A percentile compares a stretch with the other conserved stretches of the same genome.
Evolutionary conservation across 2,797 vertebrate genomes (phyloP).

Genomic region (Enteromius unitaeniatus): DNA sequence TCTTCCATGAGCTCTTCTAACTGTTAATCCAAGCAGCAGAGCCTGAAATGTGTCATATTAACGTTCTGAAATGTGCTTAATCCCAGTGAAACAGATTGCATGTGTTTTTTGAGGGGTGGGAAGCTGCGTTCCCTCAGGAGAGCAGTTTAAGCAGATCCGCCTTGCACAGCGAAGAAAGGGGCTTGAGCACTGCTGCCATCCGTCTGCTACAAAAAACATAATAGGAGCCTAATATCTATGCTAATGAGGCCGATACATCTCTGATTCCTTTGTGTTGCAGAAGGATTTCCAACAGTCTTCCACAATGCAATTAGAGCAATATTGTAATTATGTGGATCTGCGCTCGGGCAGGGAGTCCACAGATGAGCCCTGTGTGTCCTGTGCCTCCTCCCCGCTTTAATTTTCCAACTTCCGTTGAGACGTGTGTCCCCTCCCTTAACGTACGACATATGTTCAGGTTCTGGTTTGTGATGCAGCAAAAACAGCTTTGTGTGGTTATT

Average conservation of each 20-base stretch:
- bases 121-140: conserved; percentile 42
- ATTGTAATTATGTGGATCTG: conserved; percentile 72
- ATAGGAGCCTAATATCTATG: conserved; percentile 73
- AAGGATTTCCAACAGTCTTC: conserved; percentile 68
- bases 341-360: conserved; percentile 49
- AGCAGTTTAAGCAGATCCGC: conserved; percentile 57
- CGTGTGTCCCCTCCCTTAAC: conserved; percentile 26
- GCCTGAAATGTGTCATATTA: conserved; percentile 48
- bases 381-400: conserved; percentile 15
- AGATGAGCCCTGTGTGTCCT: conserved; percentile 51
- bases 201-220: conserved; percentile 59
- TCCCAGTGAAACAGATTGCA: conserved; percentile 33
- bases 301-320: conserved; percentile 71
- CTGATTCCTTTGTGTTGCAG: conserved; percentile 78
- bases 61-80: conserved; percentile 35
- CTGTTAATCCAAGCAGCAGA: conserved; percentile 47
- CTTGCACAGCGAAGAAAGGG: conserved; percentile 55
- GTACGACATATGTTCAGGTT: conserved; percentile 32
- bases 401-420: conserved; percentile 25
- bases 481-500: conserved; percentile 58
- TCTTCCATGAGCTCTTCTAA: conserved; percentile 33
- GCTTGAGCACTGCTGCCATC: conserved; percentile 61
- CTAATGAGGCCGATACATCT: conserved; percentile 74
- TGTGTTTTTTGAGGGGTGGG: conserved; percentile 20
- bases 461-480: conserved; percentile 49